phyloP scores from a whole-genome alignment of 92 coral and sea anemone genomes.

The Parazoanthus swiftii region DNA sequence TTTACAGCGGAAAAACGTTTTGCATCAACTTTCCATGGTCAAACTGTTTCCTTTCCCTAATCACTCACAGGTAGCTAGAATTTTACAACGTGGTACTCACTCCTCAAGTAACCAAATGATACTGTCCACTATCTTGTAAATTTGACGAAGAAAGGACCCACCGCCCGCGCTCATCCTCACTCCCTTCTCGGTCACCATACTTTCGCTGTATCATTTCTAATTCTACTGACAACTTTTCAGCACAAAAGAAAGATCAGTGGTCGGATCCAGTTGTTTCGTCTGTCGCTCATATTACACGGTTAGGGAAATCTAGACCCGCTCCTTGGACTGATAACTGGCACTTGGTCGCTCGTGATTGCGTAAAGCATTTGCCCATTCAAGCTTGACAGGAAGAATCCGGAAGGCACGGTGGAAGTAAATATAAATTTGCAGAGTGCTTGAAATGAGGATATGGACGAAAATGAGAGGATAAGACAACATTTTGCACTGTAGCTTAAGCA shows the following conservation, averaged over 20 bases:
- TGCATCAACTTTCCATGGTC: background rate
- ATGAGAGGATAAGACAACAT: background rate
- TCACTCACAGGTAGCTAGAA: background rate
- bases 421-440: background rate
- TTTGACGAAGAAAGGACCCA: background rate
- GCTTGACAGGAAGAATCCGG: background rate
- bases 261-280: constrained; percentile 19
- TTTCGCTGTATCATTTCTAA: constrained; percentile 5
- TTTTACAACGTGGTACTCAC: background rate
- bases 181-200: constrained; percentile 21
- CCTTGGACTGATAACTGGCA: constrained; percentile 41
- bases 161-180: background rate
- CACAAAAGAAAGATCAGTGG: constrained; percentile 36
- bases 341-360: constrained; percentile 10
- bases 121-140: background rate
- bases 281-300: constrained; percentile 43
- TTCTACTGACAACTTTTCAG: background rate
- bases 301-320: constrained; percentile 17
- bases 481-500: background rate
- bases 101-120: background rate
- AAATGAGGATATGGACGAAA: background rate
- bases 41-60: background rate
- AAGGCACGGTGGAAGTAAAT: background rate
- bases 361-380: background rate
- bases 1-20: background rate